phyloP scores from a whole-genome alignment of 2,888 invertebrate genomes.

The Orthonychiurus folsomi region DNA sequence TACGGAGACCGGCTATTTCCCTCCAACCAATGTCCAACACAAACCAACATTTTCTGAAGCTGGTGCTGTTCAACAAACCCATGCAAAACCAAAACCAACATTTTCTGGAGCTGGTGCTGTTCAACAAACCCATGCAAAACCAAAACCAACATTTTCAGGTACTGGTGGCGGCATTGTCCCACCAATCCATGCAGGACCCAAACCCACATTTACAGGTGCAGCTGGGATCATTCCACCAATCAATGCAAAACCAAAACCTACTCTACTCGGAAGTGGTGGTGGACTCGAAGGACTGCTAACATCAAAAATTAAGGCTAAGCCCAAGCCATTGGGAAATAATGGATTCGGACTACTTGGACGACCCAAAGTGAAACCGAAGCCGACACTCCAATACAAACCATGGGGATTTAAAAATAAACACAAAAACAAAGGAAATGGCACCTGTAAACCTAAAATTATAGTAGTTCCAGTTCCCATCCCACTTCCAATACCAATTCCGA shows the following conservation, averaged over 20 bases:
- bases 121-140: not conserved
- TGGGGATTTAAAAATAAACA: constrained; percentile 9
- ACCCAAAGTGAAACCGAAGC: constrained; percentile 16
- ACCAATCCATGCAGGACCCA: not conserved
- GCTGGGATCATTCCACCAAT: not conserved
- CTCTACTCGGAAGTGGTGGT: too few species aligned
- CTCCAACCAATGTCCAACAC: not conserved
- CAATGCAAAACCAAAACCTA: constrained; percentile 13
- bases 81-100: not conserved
- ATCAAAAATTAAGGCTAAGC: constrained; percentile 14
- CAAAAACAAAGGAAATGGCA: constrained; percentile 13
- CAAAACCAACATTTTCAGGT: not conserved
- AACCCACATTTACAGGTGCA: not conserved
- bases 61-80: not conserved
- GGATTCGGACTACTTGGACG: constrained; percentile 13
- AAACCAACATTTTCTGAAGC: not conserved
- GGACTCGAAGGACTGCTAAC: not conserved
- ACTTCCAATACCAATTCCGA: constrained; percentile 23
- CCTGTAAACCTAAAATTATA: constrained; percentile 8
- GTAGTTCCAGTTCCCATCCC: constrained; percentile 28
- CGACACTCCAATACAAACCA: constrained; percentile 15
- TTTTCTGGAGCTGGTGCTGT: not conserved
- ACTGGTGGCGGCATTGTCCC: not conserved
- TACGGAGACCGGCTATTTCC: not conserved
- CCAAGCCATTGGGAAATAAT: constrained; percentile 13